Percentiles rank a stretch among this genome's conserved stretches.
Conservation (phyloP, 2,113 vertebrate species). For the Phylloscopus trochiloides region DNA sequence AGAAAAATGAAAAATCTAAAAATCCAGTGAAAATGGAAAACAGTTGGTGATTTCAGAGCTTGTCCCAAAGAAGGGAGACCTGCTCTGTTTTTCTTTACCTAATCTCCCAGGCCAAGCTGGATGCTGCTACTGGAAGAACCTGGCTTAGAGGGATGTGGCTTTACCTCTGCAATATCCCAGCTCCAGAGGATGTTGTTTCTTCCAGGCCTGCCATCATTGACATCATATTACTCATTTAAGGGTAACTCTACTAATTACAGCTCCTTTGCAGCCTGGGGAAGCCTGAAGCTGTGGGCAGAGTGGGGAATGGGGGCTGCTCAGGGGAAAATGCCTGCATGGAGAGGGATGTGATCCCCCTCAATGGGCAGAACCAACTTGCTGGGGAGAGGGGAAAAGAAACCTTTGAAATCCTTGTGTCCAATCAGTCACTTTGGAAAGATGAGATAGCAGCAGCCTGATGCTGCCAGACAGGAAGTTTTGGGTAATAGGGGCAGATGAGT, state of each 20-base stretch:
- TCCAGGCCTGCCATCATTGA: background rate
- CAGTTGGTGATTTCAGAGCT: background rate
- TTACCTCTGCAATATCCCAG: background rate
- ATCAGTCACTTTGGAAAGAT: background rate
- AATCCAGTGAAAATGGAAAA: background rate
- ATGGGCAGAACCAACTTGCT: background rate
- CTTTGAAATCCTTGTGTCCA: background rate
- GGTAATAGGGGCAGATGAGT: background rate
- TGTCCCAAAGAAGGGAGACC: background rate
- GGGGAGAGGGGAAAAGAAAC: background rate
- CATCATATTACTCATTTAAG: background rate
- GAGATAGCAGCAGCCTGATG: background rate
- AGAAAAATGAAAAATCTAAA: background rate
- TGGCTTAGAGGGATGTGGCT: background rate
- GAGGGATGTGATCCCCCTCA: background rate
- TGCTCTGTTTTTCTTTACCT: background rate
- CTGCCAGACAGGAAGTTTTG: background rate
- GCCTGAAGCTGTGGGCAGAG: background rate
- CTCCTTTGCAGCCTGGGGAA: background rate
- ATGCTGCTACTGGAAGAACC: background rate
- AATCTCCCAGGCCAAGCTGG: background rate
- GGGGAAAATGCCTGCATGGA: background rate
- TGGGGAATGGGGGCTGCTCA: background rate
- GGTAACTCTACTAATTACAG: rapidly evolving
- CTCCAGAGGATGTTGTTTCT: background rate